Conservation (phyloP, 2,113 vertebrate species). For the Tetraodon nigroviridis region DNA sequence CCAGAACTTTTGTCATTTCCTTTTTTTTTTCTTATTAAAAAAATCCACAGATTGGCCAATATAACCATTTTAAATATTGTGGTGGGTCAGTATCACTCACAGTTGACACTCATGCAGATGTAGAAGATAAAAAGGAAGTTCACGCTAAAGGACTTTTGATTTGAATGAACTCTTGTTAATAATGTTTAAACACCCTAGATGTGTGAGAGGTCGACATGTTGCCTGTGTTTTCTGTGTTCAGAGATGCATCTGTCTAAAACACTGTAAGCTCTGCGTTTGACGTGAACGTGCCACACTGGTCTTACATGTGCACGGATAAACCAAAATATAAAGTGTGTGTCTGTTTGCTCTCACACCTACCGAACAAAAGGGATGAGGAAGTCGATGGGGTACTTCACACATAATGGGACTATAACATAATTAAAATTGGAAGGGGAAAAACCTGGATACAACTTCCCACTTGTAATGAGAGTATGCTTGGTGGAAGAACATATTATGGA, state of each 20-base stretch:
- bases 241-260: not conserved
- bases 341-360: constrained; percentile 54
- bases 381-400: constrained; percentile 70
- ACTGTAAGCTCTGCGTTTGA: not conserved
- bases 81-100: constrained; percentile 32
- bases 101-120: constrained; percentile 57
- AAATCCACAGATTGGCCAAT: constrained; percentile 63
- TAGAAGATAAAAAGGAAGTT: constrained; percentile 26
- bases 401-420: constrained; percentile 71
- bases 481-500: constrained; percentile 74
- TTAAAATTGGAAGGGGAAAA: constrained; percentile 65
- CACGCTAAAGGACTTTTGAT: not conserved
- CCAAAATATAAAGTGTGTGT: constrained; percentile 58
- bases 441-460: constrained; percentile 72
- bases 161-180: not conserved
- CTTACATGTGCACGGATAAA: constrained; percentile 51
- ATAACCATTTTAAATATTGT: constrained; percentile 71
- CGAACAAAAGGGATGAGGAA: constrained; percentile 64
- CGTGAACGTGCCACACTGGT: constrained; percentile 18
- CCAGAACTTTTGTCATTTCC: not conserved
- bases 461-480: constrained; percentile 73
- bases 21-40: not conserved
- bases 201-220: too few species aligned
- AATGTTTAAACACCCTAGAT: not conserved
- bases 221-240: not conserved